phyloP scores from a whole-genome alignment of 2,888 invertebrate species.

The Nymphalis polychloros region DNA sequence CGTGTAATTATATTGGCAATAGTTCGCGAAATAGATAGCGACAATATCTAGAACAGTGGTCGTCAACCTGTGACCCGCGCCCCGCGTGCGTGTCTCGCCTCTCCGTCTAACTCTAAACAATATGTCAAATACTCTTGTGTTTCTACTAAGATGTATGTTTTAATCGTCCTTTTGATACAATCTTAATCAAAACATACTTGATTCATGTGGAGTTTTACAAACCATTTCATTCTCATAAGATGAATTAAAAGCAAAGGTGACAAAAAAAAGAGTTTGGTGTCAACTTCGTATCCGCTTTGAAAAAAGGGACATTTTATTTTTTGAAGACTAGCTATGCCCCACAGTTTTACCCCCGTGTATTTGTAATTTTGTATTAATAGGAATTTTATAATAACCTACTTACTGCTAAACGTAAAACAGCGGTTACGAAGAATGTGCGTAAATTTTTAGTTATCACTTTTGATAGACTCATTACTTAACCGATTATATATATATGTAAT shows the following conservation, averaged over 20 bases:
- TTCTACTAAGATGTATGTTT: background rate
- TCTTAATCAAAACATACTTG: background rate
- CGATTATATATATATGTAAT: no score
- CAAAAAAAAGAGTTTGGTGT: background rate
- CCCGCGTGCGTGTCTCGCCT: background rate
- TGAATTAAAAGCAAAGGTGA: background rate
- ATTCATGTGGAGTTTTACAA: background rate
- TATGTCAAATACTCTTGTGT: background rate
- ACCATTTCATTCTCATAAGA: background rate
- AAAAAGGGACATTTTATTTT: no score
- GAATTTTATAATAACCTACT: no score
- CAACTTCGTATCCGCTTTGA: no score
- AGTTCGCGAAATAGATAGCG: conserved; percentile 8
- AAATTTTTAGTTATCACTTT: no score
- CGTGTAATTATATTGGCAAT: background rate
- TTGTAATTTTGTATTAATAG: background rate
- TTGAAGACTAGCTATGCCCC: no score
- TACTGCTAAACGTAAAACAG: background rate
- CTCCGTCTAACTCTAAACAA: background rate
- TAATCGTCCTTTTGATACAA: background rate
- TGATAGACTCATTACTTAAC: no score
- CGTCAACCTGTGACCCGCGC: conserved; percentile 18
- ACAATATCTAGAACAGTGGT: conserved; percentile 17
- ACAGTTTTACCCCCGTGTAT: no score
- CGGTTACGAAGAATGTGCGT: no score